Conservation (phyloP, 2,888 invertebrate species). For the Chloroclystis v-ata region DNA sequence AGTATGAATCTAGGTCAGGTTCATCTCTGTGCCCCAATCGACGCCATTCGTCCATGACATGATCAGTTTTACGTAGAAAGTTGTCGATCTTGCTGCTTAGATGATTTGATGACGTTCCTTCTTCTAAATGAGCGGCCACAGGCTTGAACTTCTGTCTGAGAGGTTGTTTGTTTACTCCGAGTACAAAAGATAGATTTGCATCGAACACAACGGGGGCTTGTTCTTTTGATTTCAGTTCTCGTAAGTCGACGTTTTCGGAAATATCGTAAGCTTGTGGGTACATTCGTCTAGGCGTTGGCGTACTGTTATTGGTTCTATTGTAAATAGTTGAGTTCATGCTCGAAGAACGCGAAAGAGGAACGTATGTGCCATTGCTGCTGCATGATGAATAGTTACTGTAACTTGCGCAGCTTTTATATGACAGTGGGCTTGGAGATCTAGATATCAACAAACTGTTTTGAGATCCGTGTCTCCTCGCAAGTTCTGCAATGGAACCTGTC, state of each 20-base stretch:
- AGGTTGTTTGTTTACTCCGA: constrained; percentile 85
- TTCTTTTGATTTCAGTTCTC: constrained; percentile 81
- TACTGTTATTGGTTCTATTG: constrained; percentile 62
- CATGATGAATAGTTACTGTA: constrained; percentile 72
- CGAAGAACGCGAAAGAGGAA: constrained; percentile 63
- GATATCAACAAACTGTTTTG: constrained; percentile 53
- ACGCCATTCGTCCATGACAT: constrained; percentile 92
- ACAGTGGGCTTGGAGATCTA: constrained; percentile 79
- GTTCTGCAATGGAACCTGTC: constrained; percentile 71
- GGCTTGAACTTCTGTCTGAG: constrained; percentile 83
- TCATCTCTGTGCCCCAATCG: constrained; percentile 81
- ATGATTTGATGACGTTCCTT: constrained; percentile 86
- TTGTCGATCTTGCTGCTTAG: constrained; percentile 86
- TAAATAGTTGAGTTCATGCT: constrained; percentile 62
- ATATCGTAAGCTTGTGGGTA: constrained; percentile 81
- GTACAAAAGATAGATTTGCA: constrained; percentile 87
- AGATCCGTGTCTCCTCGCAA: constrained; percentile 64
- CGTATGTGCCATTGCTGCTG: constrained; percentile 66
- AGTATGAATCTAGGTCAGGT: constrained; percentile 51
- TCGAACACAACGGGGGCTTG: constrained; percentile 89
- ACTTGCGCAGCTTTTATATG: constrained; percentile 64
- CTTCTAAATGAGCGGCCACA: constrained; percentile 86
- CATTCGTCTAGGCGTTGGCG: constrained; percentile 81
- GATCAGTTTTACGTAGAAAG: constrained; percentile 89
- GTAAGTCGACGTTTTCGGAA: constrained; percentile 69